Evolutionary conservation across 2,888 invertebrate species (phyloP).

Genomic region (Agrochola circellaris): DNA sequence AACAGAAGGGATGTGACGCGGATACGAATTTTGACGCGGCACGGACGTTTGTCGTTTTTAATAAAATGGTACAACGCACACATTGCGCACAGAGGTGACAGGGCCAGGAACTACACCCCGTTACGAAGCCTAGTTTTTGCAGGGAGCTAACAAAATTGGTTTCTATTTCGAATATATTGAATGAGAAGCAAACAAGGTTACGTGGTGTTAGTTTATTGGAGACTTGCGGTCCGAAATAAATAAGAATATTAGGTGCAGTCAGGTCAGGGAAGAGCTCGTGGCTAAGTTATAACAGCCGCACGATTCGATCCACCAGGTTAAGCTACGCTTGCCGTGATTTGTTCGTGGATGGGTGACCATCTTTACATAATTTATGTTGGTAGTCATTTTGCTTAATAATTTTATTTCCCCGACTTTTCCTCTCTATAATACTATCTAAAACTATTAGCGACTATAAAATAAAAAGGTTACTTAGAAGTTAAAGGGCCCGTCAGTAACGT

Average conservation of each 20-base stretch:
- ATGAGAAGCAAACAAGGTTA: neutral
- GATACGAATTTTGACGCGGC: neutral
- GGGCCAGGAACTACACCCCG: neutral
- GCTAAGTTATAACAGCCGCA: too few relatives aligned
- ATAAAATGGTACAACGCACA: slow-evolving; percentile 10
- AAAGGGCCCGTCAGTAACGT: slow-evolving; percentile 37
- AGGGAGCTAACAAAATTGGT: neutral
- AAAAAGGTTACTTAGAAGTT: slow-evolving; percentile 45
- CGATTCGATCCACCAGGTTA: too few relatives aligned
- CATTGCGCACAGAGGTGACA: slow-evolving; percentile 8
- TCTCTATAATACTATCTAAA: slow-evolving; percentile 27
- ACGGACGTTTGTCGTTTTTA: slow-evolving; percentile 2
- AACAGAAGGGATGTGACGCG: neutral
- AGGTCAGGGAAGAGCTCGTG: neutral
- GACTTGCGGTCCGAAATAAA: neutral
- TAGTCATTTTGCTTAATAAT: too few relatives aligned
- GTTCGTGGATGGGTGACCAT: too few relatives aligned
- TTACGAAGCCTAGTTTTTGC: neutral
- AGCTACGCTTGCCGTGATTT: too few relatives aligned
- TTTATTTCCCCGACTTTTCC: too few relatives aligned
- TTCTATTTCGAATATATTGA: neutral
- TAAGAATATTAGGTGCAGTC: too few relatives aligned
- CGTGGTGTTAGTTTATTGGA: too few relatives aligned
- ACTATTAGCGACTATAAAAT: slow-evolving; percentile 57
- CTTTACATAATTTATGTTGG: too few relatives aligned